phyloP scores from a whole-genome alignment of 2,888 invertebrate species.

The Rhingia campestris region DNA sequence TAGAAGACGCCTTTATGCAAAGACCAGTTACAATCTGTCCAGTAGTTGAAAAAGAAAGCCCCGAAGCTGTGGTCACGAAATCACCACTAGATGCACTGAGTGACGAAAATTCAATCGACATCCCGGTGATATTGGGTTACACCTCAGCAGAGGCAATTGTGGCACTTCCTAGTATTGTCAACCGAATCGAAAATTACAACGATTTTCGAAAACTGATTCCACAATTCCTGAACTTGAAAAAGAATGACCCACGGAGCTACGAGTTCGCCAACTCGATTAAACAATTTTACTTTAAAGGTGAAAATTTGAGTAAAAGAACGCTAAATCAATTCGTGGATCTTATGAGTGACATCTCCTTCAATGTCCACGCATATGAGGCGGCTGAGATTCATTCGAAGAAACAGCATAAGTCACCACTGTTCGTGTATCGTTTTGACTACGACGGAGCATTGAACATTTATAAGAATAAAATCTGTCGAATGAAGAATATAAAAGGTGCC shows the following conservation, averaged over 20 bases:
- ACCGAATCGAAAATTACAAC: conserved; percentile 59
- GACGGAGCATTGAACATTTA: conserved; percentile 83
- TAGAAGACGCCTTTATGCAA: not conserved
- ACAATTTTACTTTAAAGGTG: conserved; percentile 82
- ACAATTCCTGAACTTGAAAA: conserved; percentile 44
- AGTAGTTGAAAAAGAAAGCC: conserved; percentile 65
- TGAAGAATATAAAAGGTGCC: conserved; percentile 82
- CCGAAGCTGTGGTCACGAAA: conserved; percentile 68
- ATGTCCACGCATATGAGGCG: conserved; percentile 30
- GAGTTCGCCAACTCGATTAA: conserved; percentile 64
- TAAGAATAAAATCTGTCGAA: conserved; percentile 80
- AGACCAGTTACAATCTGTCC: conserved; percentile 53
- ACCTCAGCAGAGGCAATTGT: conserved; percentile 84
- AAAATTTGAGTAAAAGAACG: conserved; percentile 80
- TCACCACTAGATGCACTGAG: conserved; percentile 82
- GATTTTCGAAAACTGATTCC: conserved; percentile 73
- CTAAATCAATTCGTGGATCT: conserved; percentile 82
- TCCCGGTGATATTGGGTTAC: conserved; percentile 83
- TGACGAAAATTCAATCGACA: conserved; percentile 81
- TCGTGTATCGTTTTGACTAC: conserved; percentile 84
- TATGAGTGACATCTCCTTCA: conserved; percentile 81
- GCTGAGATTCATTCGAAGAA: conserved; percentile 66
- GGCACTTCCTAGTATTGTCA: conserved; percentile 3
- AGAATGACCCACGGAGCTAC: conserved; percentile 42
- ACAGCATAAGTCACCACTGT: conserved; percentile 81